Evolutionary conservation across 1,140 invertebrate species (phyloP), one percentile per base, ranked within the genome.

Genomic region (Colletes latitarsis): DNA sequence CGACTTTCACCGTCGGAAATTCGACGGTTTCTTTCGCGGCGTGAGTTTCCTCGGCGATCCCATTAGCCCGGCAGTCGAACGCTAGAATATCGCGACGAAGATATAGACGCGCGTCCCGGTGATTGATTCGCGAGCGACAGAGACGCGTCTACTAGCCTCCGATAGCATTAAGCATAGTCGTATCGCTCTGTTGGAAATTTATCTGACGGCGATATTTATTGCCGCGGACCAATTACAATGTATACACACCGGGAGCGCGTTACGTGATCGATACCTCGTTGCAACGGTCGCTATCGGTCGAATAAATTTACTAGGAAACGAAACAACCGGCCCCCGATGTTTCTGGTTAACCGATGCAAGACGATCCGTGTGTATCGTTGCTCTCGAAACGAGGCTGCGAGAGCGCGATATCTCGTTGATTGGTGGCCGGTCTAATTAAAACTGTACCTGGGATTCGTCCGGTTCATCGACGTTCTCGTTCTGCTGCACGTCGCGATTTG

Each of bases 371-470:
- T 30, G 43, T 46, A 71, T 71, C 55, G 41, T 73, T n/a, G 14
- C 21, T 1, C 39, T 17, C 19, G 66, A 52, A 39, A 64, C 67
- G 49, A 19, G 30, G 4, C 49, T 4, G 15, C 14, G 30, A 12
- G 14, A 15, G 62, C 52, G 8, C 58, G 52, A 66, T 49, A 46
- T 64, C n/a, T 60, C 30, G 19, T 55, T 70, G 53, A 77, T 81
- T 77, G 58, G 62, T 57, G 39, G 30, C 53, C 43, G 69, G 70
- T 21, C 70, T 74, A 85, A 85, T 85, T 85, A 85, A 85, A 85
- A 85, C 46, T 81, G 39, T 63, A 80, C 30, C 52, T 6, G 8
- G n/a, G 12, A 49, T 43, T 4, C 62, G 0, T 6, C 30, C 15
- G 6, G 17, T n/a, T 46, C 64, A 12, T n/a, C 41, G 8, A 43